Conservation (phyloP, 1,140 invertebrate genomes). For the Penaeus chinensis region DNA sequence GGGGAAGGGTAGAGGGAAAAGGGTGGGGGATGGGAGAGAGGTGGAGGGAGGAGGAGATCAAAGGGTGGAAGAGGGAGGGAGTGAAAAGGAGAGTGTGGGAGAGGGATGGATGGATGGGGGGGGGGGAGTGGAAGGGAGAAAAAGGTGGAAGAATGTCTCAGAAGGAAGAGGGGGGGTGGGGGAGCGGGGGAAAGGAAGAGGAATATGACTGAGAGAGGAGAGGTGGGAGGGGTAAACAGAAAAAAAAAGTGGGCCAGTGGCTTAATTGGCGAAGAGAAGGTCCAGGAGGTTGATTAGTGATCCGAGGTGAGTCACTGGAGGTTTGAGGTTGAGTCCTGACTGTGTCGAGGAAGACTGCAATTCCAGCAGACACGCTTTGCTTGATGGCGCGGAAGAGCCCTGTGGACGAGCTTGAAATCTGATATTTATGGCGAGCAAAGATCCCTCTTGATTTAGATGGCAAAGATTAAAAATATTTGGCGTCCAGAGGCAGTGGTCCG, state of each 20-base stretch:
- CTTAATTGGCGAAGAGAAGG: not conserved
- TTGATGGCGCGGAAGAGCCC: too few relatives aligned
- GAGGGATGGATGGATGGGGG: not conserved
- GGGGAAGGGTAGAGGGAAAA: too few relatives aligned
- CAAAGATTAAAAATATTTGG: too few relatives aligned
- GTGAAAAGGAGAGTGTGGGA: not conserved
- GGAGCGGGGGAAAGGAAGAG: not conserved
- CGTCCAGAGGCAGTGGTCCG: too few relatives aligned
- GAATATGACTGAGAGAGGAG: not conserved
- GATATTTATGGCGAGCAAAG: too few relatives aligned
- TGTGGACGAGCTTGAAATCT: too few relatives aligned
- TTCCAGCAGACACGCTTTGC: too few relatives aligned
- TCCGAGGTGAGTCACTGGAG: not conserved
- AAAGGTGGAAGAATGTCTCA: not conserved
- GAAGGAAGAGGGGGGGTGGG: not conserved
- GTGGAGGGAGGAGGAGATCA: too few relatives aligned
- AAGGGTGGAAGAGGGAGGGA: not conserved
- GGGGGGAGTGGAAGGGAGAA: not conserved
- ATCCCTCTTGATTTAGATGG: too few relatives aligned
- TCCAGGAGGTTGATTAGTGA: not conserved
- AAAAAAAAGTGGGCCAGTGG: not conserved
- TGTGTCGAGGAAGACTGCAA: too few relatives aligned
- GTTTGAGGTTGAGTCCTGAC: too few relatives aligned
- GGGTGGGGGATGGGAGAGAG: too few relatives aligned
- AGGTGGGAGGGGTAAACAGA: not conserved